Conservation (phyloP, 2,888 invertebrate genomes). For the Noctua comes region DNA sequence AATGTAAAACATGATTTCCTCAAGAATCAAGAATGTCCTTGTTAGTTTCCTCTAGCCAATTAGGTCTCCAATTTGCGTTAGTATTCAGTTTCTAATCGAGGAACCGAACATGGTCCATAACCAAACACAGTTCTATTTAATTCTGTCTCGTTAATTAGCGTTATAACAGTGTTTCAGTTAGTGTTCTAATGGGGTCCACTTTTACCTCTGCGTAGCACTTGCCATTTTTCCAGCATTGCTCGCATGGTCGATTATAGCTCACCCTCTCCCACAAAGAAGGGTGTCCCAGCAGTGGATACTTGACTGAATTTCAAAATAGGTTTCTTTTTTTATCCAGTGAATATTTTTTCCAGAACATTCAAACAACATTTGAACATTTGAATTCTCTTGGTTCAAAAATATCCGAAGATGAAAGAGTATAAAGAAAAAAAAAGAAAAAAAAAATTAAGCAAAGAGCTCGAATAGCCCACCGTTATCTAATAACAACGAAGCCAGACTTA, state of each 20-base stretch:
- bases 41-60: slow-evolving; percentile 2
- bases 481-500: slow-evolving; percentile 17
- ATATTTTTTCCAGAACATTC: not conserved
- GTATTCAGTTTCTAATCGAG: slow-evolving; percentile 8
- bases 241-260: not conserved
- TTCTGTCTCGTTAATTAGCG: not conserved
- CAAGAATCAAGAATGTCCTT: not conserved
- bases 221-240: not conserved
- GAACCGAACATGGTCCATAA: not conserved
- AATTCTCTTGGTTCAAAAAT: not conserved
- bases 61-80: not conserved
- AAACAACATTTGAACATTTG: too few relatives aligned
- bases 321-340: not conserved
- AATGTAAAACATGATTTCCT: not conserved
- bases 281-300: not conserved
- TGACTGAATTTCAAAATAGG: not conserved
- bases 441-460: not conserved
- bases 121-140: not conserved
- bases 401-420: not conserved
- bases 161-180: not conserved
- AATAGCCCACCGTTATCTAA: slow-evolving; percentile 17
- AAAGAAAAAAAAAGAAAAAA: too few relatives aligned
- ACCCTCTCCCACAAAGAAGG: not conserved
- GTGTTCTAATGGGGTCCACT: not conserved
- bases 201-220: not conserved